Evolutionary conservation across 2,888 invertebrate genomes (phyloP), one percentile per base, ranked within the genome.

Genomic region (Lomographa bimaculata): DNA sequence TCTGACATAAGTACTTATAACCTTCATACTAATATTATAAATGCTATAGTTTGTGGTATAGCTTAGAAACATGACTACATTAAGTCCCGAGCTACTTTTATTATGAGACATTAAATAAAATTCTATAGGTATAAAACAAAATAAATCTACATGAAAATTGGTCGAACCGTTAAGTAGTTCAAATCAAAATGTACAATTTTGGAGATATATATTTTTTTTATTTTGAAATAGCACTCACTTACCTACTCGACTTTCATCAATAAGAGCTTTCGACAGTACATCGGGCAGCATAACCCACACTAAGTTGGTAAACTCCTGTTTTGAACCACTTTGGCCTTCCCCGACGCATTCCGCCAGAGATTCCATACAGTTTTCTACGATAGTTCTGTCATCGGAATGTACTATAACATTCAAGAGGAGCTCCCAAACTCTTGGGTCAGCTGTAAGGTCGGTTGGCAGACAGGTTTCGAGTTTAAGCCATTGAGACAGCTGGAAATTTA

Each of bases 381-480:
- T 50, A 2, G 44, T 54, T 8, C 38, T 49, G 23, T 76, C 61
- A 6, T 56, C 64, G 25, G 64, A 64, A 25, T 79, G 71, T 19
- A 71, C 64, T 5, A 87, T 59, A 20, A 89, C 69, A 43, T 73
- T 73, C 0, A 87, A 53, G 0, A 87, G 71, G 0, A 84, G 51
- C 34, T 85, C 77, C 84, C 83, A 83, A 2, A 86, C 72, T 38
- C 65, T 33, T 0, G 75, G 68, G 9, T 80, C 69, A 5, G 63
- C 57, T 37, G 71, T 66, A 5, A 89, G 60, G 5, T 81, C 83
- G 1, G 63, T 51, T 2, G 87, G 87, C n/a, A 89, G 38, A 0
- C 64, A 57, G 27, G 79, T 73, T 58, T 86, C 86, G 0, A 46
- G 64, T 57, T 75, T 73, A 0, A 89, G 62, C 89, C 89, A 87